Base-by-base conservation (phyloP, 2,797 vertebrate genomes). In the Brachyalestes nurse region DNA sequence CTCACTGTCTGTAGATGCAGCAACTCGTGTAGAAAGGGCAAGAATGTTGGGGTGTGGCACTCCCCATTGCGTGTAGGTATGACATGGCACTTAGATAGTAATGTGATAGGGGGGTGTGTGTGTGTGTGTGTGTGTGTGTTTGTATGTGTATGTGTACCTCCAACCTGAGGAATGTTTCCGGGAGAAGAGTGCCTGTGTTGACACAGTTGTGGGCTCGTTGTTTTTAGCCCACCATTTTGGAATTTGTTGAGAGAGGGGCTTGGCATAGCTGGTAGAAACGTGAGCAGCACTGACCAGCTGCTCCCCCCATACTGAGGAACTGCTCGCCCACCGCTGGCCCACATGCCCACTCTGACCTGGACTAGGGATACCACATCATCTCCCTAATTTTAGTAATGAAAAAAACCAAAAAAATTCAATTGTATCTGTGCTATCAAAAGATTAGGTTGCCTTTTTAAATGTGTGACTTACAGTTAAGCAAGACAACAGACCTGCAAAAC, bases 171-270 rank as follows among this genome's bases (percentile, higher is more conserved):
- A 93, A 91, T 87, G 88, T 88, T 91, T 92, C 89, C 72, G 74
- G 89, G 84, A 87, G 90, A 88, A 89, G 88, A 83, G 83, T 82
- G 86, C 40, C 86, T 25, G 0, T 95, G 94, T 96, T 96, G 94
- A 93, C 93, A 91, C 96, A 96, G 95, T 97, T 96, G 96, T 85
- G 82, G 75, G 83, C 87, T 90, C 87, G 88, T 95, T 95, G 94
- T 94, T 95, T 95, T 96, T 95, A 95, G 93, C 90, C 92, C 91
- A 86, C 77, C 66, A 42, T 87, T 84, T 89, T 92, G 93, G 95
- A 94, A 95, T 96, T 93, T 93, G 78, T 87, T 91, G 85, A 65
- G 21, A 66, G 55, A 67, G 65, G 40, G 70, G 82, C 88, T 77
- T 90, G 91, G 89, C 91, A 92, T 89, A 40, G 85, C 86, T 77